Evolutionary conservation across 1,140 invertebrate genomes (phyloP).

Genomic region (Pseudomyrmex flavicornis): DNA sequence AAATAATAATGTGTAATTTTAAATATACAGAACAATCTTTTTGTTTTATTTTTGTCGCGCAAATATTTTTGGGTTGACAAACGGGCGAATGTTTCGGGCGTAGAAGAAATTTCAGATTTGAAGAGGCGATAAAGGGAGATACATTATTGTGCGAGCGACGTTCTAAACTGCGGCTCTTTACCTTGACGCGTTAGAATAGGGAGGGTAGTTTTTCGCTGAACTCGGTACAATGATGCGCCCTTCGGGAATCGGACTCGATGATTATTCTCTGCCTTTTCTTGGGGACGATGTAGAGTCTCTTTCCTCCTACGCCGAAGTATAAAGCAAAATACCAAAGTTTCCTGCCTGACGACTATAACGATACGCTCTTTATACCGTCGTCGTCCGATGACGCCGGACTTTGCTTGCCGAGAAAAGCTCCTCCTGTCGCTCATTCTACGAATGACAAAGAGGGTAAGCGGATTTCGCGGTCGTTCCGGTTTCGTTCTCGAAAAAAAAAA

Average conservation of each 20-base stretch:
- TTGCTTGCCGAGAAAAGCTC: conserved; percentile 51
- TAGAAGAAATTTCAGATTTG: conserved; percentile 58
- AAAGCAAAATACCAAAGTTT: conserved; percentile 63
- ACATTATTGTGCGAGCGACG: conserved; percentile 63
- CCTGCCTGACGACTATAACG: conserved; percentile 39
- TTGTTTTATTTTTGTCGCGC: background rate
- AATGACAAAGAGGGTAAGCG: conserved; percentile 68
- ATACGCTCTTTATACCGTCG: conserved; percentile 60
- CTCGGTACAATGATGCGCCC: conserved; percentile 38
- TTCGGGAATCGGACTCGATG: conserved; percentile 22
- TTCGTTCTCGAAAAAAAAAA: conserved; percentile 11
- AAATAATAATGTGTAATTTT: background rate
- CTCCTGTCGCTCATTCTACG: conserved; percentile 60
- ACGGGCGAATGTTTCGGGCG: background rate
- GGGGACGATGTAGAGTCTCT: conserved; percentile 26
- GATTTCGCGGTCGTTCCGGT: conserved; percentile 62
- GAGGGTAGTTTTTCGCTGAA: conserved; percentile 52
- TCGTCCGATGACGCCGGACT: conserved; percentile 51
- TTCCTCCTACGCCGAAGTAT: conserved; percentile 14
- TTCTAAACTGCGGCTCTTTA: conserved; percentile 46
- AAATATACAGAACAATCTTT: background rate
- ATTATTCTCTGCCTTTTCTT: conserved; percentile 56
- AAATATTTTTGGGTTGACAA: background rate
- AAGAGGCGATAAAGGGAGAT: conserved; percentile 52
- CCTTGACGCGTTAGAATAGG: conserved; percentile 48